Conservation (phyloP, 2,797 vertebrate genomes). For the Thalassophryne amazonica region DNA sequence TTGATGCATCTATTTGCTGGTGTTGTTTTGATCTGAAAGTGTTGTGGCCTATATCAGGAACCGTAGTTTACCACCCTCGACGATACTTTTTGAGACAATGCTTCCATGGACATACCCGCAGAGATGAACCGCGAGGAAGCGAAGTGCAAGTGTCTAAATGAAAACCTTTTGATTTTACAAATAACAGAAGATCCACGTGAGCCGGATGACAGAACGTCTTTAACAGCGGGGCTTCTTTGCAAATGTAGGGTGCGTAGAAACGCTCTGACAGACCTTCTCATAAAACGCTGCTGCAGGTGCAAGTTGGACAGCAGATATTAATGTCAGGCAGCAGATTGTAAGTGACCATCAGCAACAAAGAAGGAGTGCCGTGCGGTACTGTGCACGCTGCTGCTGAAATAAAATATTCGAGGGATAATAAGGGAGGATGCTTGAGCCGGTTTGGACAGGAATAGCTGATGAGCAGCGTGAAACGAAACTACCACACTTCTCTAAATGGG, state of each 20-base stretch:
- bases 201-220: conserved; percentile 36
- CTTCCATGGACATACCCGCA: conserved; percentile 6
- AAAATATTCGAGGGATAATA: conserved; percentile 1
- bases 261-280: conserved; percentile 16
- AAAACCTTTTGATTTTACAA: conserved; percentile 56
- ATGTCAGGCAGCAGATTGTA: conserved; percentile 57
- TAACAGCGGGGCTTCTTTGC: conserved; percentile 27
- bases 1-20: no score
- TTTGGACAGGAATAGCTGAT: conserved; percentile 16
- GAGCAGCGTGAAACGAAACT: conserved; percentile 6
- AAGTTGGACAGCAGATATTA: conserved; percentile 34
- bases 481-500: conserved; percentile 5
- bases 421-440: no score
- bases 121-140: conserved; percentile 38
- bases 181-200: conserved; percentile 43
- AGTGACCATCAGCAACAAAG: conserved; percentile 47
- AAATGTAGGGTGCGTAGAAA: conserved; percentile 34
- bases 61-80: no score
- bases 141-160: conserved; percentile 50
- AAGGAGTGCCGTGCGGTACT: conserved; percentile 1
- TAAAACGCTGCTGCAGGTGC: conserved; percentile 55
- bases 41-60: no score
- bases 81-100: conserved; percentile 27
- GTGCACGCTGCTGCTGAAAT: conserved; percentile 1
- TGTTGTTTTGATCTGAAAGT: no score